phyloP scores from a whole-genome alignment of 2,797 vertebrate species.

The Sebastiscus tertius region DNA sequence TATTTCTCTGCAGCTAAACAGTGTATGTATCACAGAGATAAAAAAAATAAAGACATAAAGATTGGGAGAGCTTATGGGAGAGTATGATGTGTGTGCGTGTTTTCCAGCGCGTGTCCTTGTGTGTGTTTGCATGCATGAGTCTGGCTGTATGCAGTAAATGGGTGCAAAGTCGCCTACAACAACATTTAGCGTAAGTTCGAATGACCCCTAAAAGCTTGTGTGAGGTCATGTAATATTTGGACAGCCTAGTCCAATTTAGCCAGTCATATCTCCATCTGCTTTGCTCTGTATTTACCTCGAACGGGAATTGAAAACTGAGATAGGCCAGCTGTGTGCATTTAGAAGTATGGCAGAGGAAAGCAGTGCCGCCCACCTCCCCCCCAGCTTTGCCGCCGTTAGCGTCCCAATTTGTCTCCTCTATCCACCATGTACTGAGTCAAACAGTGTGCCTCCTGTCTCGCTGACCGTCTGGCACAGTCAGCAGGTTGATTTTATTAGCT shows the following conservation, averaged over 20 bases:
- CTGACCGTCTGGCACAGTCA: constrained; percentile 47
- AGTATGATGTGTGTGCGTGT: constrained; percentile 21
- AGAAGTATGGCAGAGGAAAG: constrained; percentile 64
- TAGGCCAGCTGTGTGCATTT: constrained; percentile 77
- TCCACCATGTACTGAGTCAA: constrained; percentile 37
- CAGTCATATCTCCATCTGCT: constrained; percentile 77
- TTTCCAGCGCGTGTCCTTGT: constrained; percentile 28
- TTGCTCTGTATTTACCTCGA: constrained; percentile 66
- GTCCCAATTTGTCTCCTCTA: constrained; percentile 61
- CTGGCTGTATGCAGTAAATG: constrained; percentile 28
- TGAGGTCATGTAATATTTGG: constrained; percentile 75
- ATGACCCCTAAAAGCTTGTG: constrained; percentile 75
- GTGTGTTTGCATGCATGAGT: constrained; percentile 38
- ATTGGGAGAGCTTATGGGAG: constrained; percentile 47
- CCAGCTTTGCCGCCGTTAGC: constrained; percentile 31
- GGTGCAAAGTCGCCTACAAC: constrained; percentile 58
- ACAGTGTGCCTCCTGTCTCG: constrained; percentile 53
- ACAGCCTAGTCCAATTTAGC: constrained; percentile 77
- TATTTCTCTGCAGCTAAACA: constrained; percentile 63
- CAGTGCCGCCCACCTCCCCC: constrained; percentile 7
- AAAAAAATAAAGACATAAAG: constrained; percentile 49
- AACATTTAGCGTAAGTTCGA: constrained; percentile 67
- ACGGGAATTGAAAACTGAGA: constrained; percentile 74
- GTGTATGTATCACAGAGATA: constrained; percentile 51
- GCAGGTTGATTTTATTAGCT: constrained; percentile 56